Evolutionary conservation across 2,797 vertebrate species (phyloP), one percentile per base, ranked within the genome.

Genomic region (Chelidonichthys spinosus): DNA sequence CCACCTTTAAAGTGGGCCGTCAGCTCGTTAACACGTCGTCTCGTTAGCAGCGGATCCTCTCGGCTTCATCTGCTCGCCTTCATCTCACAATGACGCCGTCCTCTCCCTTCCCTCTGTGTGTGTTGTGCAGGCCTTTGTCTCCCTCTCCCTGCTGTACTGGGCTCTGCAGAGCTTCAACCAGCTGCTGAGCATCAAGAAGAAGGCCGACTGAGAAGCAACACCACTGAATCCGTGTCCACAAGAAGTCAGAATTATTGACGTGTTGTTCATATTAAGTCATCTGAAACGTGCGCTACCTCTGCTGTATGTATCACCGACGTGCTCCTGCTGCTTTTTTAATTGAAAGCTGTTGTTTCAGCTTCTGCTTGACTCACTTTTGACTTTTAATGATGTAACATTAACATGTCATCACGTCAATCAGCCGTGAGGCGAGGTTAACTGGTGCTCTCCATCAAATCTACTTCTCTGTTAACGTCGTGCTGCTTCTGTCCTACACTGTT

Each of bases 101-200:
- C 39, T 49, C 46, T 18, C 47, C 5, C 33, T 40, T 32, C 47
- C 69, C 14, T 74, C n/a, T 71, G 11, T 77, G 8, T 25, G 11
- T 86, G 69, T 84, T 89, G 33, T 87, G 40, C 92, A 98, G 98
- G 93, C 95, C 67, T 94, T 96, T 92, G 96, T 96, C 93, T 92
- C 90, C 64, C 83, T 96, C 92, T 96, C 93, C 32, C 79, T 94
- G 89, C 92, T 95, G 65, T 96, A 93, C 90, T 98, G 97, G 96
- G 95, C 90, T 78, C 72, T 96, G 80, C 95, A 93, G 86, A 92
- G 88, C 69, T 33, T 93, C 88, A 93, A 88, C 39, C 86, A 79
- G 86, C 90, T 94, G 60, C 64, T 85, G 70, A 72, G 74, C 69
- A 78, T 79, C 69, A 90, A 85, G 87, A 92, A 78, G 59, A 96